These are phyloP conservation scores for Mus spicilegus DNA, from an alignment of 2,113 vertebrate genomes.

Conservation along the genomic window DNA sequence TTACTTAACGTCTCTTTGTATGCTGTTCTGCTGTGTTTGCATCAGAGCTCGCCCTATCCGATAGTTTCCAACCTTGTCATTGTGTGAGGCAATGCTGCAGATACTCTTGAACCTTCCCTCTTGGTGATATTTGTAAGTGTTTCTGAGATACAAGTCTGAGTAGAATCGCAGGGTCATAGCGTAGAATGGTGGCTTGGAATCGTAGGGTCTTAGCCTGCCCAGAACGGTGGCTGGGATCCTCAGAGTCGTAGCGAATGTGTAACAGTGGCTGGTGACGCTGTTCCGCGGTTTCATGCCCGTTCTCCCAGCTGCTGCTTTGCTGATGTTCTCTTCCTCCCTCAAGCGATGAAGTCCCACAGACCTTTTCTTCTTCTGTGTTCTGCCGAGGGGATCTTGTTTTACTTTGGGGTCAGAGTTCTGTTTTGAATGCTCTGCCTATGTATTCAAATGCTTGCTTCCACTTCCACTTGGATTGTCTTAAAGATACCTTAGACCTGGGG, in stretches of 20 bases:
- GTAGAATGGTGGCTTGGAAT: too few relatives aligned
- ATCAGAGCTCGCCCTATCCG: background rate
- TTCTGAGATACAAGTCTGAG: background rate
- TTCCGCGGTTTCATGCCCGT: rapidly evolving
- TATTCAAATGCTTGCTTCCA: background rate
- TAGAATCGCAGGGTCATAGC: background rate
- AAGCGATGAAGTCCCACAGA: background rate
- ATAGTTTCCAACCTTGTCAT: background rate
- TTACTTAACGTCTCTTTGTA: background rate
- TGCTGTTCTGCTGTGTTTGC: background rate
- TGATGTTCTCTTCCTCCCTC: background rate
- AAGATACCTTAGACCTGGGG: too few relatives aligned
- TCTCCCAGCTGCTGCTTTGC: background rate
- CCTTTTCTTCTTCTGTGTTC: background rate
- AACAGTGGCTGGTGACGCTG: background rate
- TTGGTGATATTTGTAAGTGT: background rate
- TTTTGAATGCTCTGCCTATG: background rate
- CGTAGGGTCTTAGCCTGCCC: too few relatives aligned
- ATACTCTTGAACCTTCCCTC: background rate
- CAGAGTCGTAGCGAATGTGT: too few relatives aligned
- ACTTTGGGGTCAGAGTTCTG: background rate
- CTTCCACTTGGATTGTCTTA: background rate
- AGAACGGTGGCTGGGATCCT: too few relatives aligned
- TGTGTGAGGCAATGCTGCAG: background rate
- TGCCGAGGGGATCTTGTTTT: background rate